A percentile compares a stretch with the other conserved stretches of the same genome.
These are phyloP conservation scores for Lissonota sp. DNA, from an alignment of 2,888 invertebrate species.

Conservation along the genomic window DNA sequence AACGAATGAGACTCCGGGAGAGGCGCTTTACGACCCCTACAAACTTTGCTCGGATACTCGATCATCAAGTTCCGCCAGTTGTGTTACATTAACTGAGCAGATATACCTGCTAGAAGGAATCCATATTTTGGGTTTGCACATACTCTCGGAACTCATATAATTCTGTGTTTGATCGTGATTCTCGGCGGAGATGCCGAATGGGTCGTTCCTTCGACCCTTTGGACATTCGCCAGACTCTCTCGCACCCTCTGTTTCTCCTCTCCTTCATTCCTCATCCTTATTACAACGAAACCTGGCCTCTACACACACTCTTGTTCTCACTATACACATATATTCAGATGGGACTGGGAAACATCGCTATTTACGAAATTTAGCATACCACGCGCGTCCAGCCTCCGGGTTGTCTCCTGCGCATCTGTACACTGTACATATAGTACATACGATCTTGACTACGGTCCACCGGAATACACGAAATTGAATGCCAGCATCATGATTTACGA, in stretches of 20 bases:
- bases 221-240: constrained; percentile 55
- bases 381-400: constrained; percentile 44
- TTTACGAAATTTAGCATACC: constrained; percentile 61
- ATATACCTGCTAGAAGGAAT: constrained; percentile 20
- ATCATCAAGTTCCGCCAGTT: constrained; percentile 21
- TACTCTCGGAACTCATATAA: background rate
- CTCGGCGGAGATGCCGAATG: constrained; percentile 28
- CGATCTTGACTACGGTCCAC: background rate
- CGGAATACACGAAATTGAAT: constrained; percentile 42
- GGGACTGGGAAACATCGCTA: constrained; percentile 18
- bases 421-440: background rate
- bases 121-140: constrained; percentile 34
- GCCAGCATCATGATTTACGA: constrained; percentile 32
- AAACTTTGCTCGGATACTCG: background rate
- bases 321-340: constrained; percentile 19
- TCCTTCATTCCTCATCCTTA: constrained; percentile 32
- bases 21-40: background rate
- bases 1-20: background rate
- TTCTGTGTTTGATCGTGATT: constrained; percentile 28
- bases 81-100: constrained; percentile 7
- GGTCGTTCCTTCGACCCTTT: constrained; percentile 58
- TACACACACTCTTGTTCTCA: constrained; percentile 15
- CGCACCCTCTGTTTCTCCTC: constrained; percentile 37
- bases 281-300: constrained; percentile 27
- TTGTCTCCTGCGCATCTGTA: constrained; percentile 9